A percentile compares a stretch with the other conserved stretches of the same genome.
Evolutionary conservation across 2,797 vertebrate species (phyloP).

Genomic region (Sternarchorhynchus goeldii): DNA sequence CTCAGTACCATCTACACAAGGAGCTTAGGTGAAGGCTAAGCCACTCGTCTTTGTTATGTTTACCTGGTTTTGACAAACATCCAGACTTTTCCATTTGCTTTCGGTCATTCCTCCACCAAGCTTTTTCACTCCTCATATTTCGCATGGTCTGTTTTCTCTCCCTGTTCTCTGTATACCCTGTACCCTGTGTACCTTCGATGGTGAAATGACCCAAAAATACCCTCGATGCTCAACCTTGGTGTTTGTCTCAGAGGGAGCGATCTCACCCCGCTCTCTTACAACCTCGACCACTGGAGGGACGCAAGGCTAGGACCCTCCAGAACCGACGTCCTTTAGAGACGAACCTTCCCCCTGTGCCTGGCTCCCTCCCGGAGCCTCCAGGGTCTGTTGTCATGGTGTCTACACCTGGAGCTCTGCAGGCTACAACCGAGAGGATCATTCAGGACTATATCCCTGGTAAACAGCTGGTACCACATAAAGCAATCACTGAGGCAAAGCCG

Average conservation of each 20-base stretch:
- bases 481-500: neutral
- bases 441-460: neutral
- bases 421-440: slow-evolving; percentile 28
- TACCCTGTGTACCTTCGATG: no score
- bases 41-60: neutral
- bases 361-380: slow-evolving; percentile 4
- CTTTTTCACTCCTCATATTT: slow-evolving; percentile 35
- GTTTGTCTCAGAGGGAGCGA: slow-evolving; percentile 71
- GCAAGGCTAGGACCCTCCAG: slow-evolving; percentile 60
- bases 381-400: slow-evolving; percentile 18
- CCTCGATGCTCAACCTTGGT: neutral
- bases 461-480: neutral
- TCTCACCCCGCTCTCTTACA: slow-evolving; percentile 67
- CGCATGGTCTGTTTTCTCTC: neutral
- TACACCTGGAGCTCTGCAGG: slow-evolving; percentile 47
- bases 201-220: neutral
- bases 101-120: neutral
- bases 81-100: neutral
- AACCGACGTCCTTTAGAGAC: slow-evolving; percentile 42
- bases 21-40: neutral
- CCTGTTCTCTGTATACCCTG: neutral
- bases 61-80: neutral
- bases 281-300: slow-evolving; percentile 64
- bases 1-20: neutral
- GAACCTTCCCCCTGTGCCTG: slow-evolving; percentile 20